These are phyloP conservation scores for Idaea straminata DNA, from an alignment of 2,888 invertebrate genomes.

Conservation along the genomic window DNA sequence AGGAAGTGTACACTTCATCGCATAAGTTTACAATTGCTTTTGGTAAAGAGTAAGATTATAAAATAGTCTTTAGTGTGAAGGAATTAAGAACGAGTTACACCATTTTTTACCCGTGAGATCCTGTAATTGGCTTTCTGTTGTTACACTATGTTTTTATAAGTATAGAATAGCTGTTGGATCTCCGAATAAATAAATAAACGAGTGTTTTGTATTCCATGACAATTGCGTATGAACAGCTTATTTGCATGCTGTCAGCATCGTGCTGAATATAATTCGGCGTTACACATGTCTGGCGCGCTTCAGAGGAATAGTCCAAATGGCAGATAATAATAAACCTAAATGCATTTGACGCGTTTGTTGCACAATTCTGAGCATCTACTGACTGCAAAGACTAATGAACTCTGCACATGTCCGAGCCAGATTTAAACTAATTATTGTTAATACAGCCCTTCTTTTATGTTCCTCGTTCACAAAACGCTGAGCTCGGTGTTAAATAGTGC, in stretches of 20 bases:
- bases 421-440: conserved; percentile 6
- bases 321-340: conserved; percentile 46
- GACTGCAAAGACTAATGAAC: conserved; percentile 25
- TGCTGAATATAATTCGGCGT: conserved; percentile 31
- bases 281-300: conserved; percentile 34
- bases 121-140: no score
- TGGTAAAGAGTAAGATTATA: not conserved
- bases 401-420: conserved; percentile 10
- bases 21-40: not conserved
- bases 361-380: conserved; percentile 11
- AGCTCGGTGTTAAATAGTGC: not conserved
- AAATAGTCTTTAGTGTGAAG: not conserved
- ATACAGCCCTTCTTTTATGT: not conserved
- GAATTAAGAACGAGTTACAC: not conserved
- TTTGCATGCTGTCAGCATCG: conserved; percentile 29
- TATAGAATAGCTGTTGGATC: no score
- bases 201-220: conserved; percentile 3
- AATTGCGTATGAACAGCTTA: conserved; percentile 14
- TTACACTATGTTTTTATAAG: no score
- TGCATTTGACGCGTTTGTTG: conserved; percentile 25
- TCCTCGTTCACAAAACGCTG: not conserved
- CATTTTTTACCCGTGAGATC: no score
- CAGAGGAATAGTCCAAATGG: conserved; percentile 53
- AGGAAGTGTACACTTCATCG: conserved; percentile 10
- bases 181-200: no score